Evolutionary conservation across 2,888 invertebrate genomes (phyloP).

Genomic region (Cylloceria caligata): DNA sequence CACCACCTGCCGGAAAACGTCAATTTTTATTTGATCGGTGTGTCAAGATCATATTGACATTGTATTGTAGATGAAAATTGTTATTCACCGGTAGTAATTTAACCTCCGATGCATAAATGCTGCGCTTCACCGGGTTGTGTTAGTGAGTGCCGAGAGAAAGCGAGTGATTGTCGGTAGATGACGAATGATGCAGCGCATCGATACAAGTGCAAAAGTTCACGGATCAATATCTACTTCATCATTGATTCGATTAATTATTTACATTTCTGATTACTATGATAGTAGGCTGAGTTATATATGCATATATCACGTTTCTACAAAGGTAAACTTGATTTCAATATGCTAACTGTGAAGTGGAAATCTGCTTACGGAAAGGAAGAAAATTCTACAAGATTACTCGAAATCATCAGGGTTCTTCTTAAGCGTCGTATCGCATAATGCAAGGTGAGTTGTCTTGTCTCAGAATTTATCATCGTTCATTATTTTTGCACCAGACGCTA

Average conservation of each 20-base stretch:
- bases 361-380: not conserved
- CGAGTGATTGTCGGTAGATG: too few relatives aligned
- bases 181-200: too few relatives aligned
- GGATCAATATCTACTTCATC: not conserved
- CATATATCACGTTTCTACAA: not conserved
- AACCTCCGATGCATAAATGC: not conserved
- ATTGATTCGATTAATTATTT: not conserved
- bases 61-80: too few relatives aligned
- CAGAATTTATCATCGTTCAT: not conserved
- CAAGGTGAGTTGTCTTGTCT: slow-evolving; percentile 16
- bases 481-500: not conserved
- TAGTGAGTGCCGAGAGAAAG: not conserved
- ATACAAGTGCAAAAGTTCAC: not conserved
- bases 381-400: not conserved
- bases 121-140: not conserved
- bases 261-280: not conserved
- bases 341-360: not conserved
- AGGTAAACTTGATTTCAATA: not conserved
- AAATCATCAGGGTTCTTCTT: not conserved
- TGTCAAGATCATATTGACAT: too few relatives aligned
- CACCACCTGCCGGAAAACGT: slow-evolving; percentile 2
- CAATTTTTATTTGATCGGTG: too few relatives aligned
- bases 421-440: not conserved
- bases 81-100: not conserved
- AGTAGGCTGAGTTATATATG: not conserved